These are phyloP conservation scores for Apus apus DNA, from an alignment of 2,113 vertebrate species.

Conservation along the genomic window DNA sequence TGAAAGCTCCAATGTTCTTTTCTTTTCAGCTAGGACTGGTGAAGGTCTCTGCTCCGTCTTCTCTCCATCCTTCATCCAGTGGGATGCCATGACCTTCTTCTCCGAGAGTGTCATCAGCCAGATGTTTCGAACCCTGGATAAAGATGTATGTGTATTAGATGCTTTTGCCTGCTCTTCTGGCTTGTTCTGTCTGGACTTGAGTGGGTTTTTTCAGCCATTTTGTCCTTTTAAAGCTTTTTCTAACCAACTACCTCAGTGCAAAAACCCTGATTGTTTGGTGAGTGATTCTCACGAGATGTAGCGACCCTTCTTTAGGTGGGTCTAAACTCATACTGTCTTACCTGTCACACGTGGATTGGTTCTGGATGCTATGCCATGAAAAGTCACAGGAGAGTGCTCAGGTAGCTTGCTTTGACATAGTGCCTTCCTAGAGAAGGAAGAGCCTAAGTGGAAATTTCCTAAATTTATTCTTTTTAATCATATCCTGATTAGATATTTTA, in stretches of 20 bases:
- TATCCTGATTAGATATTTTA: neutral
- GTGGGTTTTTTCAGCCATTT: neutral
- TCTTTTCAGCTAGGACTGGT: constrained; percentile 78
- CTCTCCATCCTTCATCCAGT: constrained; percentile 90
- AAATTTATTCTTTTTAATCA: neutral
- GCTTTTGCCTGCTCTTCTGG: neutral
- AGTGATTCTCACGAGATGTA: neutral
- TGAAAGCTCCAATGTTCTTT: constrained; percentile 33
- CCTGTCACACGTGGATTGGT: neutral
- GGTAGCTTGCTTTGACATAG: neutral
- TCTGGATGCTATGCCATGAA: neutral
- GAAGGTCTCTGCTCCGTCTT: constrained; percentile 87
- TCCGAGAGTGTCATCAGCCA: constrained; percentile 88
- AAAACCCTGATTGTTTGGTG: neutral
- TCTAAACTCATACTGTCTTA: neutral
- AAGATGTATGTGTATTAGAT: constrained; percentile 82
- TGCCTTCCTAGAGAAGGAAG: neutral
- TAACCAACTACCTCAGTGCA: neutral
- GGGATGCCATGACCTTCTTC: constrained; percentile 97
- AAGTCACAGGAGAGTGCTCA: neutral
- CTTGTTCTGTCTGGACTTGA: neutral
- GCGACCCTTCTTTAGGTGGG: neutral
- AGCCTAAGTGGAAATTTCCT: neutral
- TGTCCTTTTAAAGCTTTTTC: neutral
- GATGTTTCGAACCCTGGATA: constrained; percentile 87